Percentiles rank a stretch among this genome's conserved stretches.
Evolutionary conservation across 2,888 invertebrate species (phyloP).

Genomic region (Noctua fimbriata): DNA sequence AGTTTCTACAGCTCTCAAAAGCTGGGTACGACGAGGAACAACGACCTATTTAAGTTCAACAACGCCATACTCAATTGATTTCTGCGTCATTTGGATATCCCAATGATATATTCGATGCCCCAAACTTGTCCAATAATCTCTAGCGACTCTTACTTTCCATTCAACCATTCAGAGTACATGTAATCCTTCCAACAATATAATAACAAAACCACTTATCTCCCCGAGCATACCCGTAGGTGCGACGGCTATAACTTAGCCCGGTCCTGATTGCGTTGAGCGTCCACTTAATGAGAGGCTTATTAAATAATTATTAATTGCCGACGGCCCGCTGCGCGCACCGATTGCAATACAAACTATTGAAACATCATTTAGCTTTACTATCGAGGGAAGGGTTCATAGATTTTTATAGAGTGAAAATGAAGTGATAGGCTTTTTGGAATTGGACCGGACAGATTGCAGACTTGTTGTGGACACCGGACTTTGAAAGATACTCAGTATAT

Average conservation of each 20-base stretch:
- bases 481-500: neutral
- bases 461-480: neutral
- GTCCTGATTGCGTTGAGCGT: conserved; percentile 73
- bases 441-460: neutral
- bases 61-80: neutral
- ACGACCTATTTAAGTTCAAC: neutral
- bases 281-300: conserved; percentile 80
- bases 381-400: conserved; percentile 11
- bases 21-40: too few species aligned
- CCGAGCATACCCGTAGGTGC: conserved; percentile 61
- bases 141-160: neutral
- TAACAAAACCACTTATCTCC: conserved; percentile 40
- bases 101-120: neutral
- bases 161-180: neutral
- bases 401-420: conserved; percentile 14
- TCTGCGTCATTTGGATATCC: neutral
- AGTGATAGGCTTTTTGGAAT: neutral
- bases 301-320: conserved; percentile 83
- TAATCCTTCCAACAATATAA: conserved; percentile 2
- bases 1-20: too few species aligned
- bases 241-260: conserved; percentile 68
- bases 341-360: conserved; percentile 75
- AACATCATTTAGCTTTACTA: conserved; percentile 71
- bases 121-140: neutral
- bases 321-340: conserved; percentile 78